Percentiles rank a stretch among this genome's conserved stretches.
Conservation (phyloP, 2,113 vertebrate genomes). For the Centrocercus urophasianus region DNA sequence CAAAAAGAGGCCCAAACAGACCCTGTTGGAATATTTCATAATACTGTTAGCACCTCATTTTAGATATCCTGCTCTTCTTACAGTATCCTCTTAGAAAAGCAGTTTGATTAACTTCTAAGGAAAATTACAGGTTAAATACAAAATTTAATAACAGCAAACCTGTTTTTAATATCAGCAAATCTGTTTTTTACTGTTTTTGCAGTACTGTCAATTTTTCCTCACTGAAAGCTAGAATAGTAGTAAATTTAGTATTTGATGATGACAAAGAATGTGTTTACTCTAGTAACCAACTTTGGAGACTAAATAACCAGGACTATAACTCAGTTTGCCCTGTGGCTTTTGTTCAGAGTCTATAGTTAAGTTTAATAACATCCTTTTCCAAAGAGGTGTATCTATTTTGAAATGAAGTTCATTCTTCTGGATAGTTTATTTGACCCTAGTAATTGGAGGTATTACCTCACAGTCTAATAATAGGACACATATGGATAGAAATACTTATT, state of each 20-base stretch:
- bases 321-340: not conserved
- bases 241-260: not conserved
- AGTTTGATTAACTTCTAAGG: not conserved
- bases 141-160: not conserved
- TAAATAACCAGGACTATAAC: not conserved
- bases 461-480: not conserved
- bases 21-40: not conserved
- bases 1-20: not conserved
- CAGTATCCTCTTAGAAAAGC: not conserved
- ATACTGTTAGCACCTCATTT: not conserved
- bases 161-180: not conserved
- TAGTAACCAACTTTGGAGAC: not conserved
- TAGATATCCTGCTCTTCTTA: not conserved
- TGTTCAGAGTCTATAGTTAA: not conserved
- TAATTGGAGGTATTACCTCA: not conserved
- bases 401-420: not conserved
- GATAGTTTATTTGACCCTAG: not conserved
- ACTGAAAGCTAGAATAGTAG: not conserved
- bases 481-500: not conserved
- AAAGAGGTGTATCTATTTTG: not conserved
- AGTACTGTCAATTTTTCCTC: not conserved
- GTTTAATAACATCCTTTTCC: not conserved
- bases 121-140: not conserved
- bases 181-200: not conserved
- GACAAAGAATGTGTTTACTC: not conserved